Evolutionary conservation across 2,888 invertebrate genomes (phyloP), one percentile per base, ranked within the genome.

Genomic region (Nebria salina): DNA sequence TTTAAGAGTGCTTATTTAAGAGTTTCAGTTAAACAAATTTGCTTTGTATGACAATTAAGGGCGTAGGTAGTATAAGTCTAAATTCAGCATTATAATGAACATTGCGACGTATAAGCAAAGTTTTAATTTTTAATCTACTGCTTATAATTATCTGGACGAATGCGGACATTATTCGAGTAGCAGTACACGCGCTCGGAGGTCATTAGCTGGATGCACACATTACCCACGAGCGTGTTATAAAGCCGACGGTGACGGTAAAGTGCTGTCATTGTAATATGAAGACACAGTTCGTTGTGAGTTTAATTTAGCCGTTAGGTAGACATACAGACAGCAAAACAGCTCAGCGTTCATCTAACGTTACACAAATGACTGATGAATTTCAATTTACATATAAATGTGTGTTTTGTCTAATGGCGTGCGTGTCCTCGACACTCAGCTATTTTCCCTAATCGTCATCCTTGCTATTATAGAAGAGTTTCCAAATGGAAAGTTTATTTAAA

Each of bases 221-320:
- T 25, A 70, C 25, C 25, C 20, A 70, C 70, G 34, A 11, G 25
- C 20, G 70, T 54, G 54, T 54, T 54, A 54, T 7, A 54, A 54
- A n/a, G 25, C 26, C 70, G 70, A 20, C 70, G 25, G 2, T 70
- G 20, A 54, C 54, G 54, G 54, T 7, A 54, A 54, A 70, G 20
- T 70, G 70, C 70, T 70, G 70, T 70, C 70, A 70, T 70, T 70
- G 70, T 70, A 70, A 70, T 70, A 70, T 11, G 70, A 70, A 70
- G n/a, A 11, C 26, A 70, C 70, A 54, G 54, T 54, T 54, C 54
- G 54, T 54, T 54, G 54, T 25, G 66, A 25, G 70, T 34, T 70
- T 70, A 70, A 25, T 70, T 70, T 70, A 70, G 70, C 70, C 20
- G 34, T 70, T 70, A 70, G 26, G 34, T 70, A 70, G 25, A 70